phyloP scores from a whole-genome alignment of 2,888 invertebrate genomes.

The Amphimallon solstitiale region DNA sequence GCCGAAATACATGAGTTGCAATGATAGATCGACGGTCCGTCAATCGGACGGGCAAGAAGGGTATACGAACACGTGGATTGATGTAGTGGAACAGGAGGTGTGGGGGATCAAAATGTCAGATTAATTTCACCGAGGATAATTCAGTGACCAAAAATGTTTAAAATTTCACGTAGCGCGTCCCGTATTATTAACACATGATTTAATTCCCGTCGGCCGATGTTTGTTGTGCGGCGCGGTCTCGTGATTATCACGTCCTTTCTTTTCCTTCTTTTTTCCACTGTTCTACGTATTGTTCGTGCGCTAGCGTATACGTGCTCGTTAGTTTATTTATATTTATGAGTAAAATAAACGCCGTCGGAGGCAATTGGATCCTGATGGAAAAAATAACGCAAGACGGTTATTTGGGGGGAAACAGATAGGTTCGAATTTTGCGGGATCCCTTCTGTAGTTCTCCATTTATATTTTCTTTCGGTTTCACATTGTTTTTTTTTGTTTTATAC shows the following conservation, averaged over 20 bases:
- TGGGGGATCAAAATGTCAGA: conserved; percentile 31
- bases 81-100: not conserved
- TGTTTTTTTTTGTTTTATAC: too few species aligned
- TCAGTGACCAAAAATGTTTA: conserved; percentile 33
- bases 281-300: not conserved
- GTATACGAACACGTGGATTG: not conserved
- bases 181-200: conserved; percentile 24
- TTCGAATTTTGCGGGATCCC: too few species aligned
- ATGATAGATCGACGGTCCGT: too few species aligned
- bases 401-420: too few species aligned
- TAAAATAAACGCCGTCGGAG: conserved; percentile 2
- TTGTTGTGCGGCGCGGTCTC: not conserved
- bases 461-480: too few species aligned
- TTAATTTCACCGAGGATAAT: conserved; percentile 31
- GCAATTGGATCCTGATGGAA: conserved; percentile 14
- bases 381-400: conserved; percentile 5
- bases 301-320: not conserved
- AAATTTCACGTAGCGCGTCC: conserved; percentile 31
- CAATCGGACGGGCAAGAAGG: not conserved
- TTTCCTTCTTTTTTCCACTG: not conserved
- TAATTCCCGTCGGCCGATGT: conserved; percentile 11
- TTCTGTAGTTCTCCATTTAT: too few species aligned
- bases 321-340: conserved; percentile 17
- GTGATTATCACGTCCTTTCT: not conserved
- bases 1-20: not conserved